A percentile compares a stretch with the other conserved stretches of the same genome.
Evolutionary conservation across 2,797 vertebrate species (phyloP).

Genomic region (Mastacembelus armatus): DNA sequence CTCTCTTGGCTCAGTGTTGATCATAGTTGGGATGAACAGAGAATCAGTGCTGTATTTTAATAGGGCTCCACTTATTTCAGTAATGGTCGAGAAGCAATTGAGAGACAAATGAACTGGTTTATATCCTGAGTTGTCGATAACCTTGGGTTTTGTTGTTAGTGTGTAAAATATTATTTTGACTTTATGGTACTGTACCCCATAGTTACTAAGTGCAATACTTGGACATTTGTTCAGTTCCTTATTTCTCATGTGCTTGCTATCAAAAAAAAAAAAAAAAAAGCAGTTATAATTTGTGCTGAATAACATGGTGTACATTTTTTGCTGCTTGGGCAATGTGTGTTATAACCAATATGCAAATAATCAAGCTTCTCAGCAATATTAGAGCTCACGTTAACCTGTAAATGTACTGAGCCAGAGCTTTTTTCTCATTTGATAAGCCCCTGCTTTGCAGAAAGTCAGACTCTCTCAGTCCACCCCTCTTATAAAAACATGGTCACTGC

Average conservation of each 20-base stretch:
- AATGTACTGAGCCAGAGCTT: background rate
- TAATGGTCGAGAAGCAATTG: background rate
- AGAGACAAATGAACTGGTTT: conserved; percentile 1
- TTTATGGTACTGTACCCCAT: background rate
- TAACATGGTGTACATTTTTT: background rate
- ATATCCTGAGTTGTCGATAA: conserved; percentile 2
- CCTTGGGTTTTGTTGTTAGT: background rate
- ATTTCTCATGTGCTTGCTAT: background rate
- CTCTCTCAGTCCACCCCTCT: conserved; percentile 42
- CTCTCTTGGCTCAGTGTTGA: conserved; percentile 14
- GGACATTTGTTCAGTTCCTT: background rate
- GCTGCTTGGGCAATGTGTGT: conserved; percentile 5
- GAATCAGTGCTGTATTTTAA: conserved; percentile 43
- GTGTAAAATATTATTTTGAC: background rate
- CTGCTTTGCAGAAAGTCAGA: conserved; percentile 39
- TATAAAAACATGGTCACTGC: conserved; percentile 69
- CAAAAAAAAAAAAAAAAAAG: too few relatives aligned
- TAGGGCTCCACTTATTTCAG: conserved; percentile 2
- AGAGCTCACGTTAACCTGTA: conserved; percentile 25
- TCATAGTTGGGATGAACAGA: conserved; percentile 37
- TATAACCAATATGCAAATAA: conserved; percentile 46
- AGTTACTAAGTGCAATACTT: background rate
- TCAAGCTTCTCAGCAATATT: conserved; percentile 24
- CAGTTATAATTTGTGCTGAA: background rate
- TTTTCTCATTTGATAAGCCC: conserved; percentile 51